A percentile compares a stretch with the other conserved stretches of the same genome.
Evolutionary conservation across 2,797 vertebrate species (phyloP).

Genomic region (Pristis pectinata): DNA sequence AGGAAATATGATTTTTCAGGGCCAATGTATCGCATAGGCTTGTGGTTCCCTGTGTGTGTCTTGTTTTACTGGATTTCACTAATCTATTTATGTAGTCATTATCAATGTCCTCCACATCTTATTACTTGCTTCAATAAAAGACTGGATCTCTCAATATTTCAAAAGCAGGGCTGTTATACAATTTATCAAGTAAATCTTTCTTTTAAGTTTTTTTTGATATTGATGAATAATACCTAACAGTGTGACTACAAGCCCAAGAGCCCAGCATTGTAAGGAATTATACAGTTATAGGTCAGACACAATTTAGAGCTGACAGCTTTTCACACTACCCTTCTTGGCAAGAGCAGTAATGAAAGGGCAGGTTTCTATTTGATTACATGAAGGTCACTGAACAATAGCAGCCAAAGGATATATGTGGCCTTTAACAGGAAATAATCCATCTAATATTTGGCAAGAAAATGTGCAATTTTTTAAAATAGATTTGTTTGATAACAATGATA

Average conservation of each 20-base stretch:
- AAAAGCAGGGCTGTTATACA: background rate
- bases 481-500: background rate
- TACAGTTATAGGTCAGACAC: background rate
- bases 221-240: background rate
- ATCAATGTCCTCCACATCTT: background rate
- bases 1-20: background rate
- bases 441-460: background rate
- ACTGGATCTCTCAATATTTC: background rate
- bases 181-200: background rate
- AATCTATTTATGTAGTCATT: background rate
- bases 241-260: background rate
- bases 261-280: background rate
- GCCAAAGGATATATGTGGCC: background rate
- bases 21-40: background rate
- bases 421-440: background rate
- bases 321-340: background rate
- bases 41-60: background rate
- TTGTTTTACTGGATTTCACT: background rate
- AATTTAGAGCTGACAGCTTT: slow-evolving; percentile 13
- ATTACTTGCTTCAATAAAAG: background rate
- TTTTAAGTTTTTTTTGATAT: background rate
- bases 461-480: background rate
- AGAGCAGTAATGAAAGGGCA: background rate
- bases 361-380: slow-evolving; percentile 4
- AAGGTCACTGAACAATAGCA: slow-evolving; percentile 11